Evolutionary conservation across 2,888 invertebrate species (phyloP), one percentile per base, ranked within the genome.

Genomic region (Odontomyia ornata): DNA sequence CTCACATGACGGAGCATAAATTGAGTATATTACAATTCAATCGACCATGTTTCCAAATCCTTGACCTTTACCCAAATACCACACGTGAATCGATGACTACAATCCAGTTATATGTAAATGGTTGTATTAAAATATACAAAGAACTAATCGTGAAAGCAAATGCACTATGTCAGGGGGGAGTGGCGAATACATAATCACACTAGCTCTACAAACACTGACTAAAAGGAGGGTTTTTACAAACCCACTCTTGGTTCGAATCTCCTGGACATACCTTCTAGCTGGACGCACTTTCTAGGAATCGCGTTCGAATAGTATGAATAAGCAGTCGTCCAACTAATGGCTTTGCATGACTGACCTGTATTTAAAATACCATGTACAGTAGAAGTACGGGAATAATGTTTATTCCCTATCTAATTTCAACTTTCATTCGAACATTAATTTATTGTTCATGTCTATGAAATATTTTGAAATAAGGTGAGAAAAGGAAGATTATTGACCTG

Each of bases 1-100:
- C n/a, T n/a, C n/a, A n/a, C n/a, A n/a, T n/a, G n/a, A n/a, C n/a
- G n/a, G n/a, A n/a, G n/a, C n/a, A n/a, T n/a, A n/a, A n/a, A n/a
- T n/a, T n/a, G n/a, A n/a, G 36, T 36, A 36, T 36, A 9, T 3
- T 36, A 36, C 52, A 13, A 52, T 52, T 43, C 52, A 15, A 4
- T 52, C 15, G 3, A 52, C 18, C 13, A 4, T 52, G 18, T 18
- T n/a, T 13, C 52, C 52, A 52, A 52, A 52, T 52, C 52, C 52
- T 52, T 52, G 52, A 52, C 52, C 52, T 52, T 52, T 52, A 52
- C 52, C 52, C 18, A 52, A 52, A 52, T 52, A 52, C 15, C 52
- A 52, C 15, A 52, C 13, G 9, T 36, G 36, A 36, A 36, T 36
- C 36, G 36, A 36, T 36, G 3, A 9, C 3, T 36, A 36, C 9